Evolutionary conservation across 2,888 invertebrate genomes (phyloP), one percentile per base, ranked within the genome.

Genomic region (Drosophila anomalipes): DNA sequence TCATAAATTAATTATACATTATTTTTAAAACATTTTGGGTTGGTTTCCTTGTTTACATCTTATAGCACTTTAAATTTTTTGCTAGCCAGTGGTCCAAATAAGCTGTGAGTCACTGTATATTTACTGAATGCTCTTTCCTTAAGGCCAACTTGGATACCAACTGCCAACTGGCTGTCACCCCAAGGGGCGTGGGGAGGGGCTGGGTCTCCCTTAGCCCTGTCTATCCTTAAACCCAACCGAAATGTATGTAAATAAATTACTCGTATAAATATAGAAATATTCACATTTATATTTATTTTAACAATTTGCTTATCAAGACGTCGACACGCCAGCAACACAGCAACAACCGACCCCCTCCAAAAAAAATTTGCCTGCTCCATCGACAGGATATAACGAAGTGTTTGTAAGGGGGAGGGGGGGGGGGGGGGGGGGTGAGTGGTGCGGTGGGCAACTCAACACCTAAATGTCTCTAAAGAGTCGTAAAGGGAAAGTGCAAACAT

Each of bases 401-500:
- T 47, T 1, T 26, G 16, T 33, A 28, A 26, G 26, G 16, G 10
- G 14, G 4, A 1, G 14, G 28, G 10, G n/a, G 3, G 14, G 28
- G 10, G n/a, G 16, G 7, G 22, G 3, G 5, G 14, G 28, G 57
- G 5, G 0, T 2, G 32, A 32, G 33, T 35, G 39, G 19, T 39
- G 39, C 19, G 19, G 19, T 39, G 9, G 7, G 47, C 22, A 7
- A 26, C 41, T 71, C 69, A 70, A 76, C 90, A 86, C 75, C 86
- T 73, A 69, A 72, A 73, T 57, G 84, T 91, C 90, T 86, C 86
- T 75, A 62, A 86, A 87, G 91, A 85, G 88, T 75, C 86, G 70
- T 86, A 91, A 86, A 91, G 88, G 88, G 88, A 91, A 91, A 86
- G 90, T 91, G 91, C 90, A 90, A 91, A 86, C 91, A 86, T 89